These are phyloP conservation scores for Prunella fulvescens DNA, from an alignment of 2,113 vertebrate genomes.

Conservation along the genomic window DNA sequence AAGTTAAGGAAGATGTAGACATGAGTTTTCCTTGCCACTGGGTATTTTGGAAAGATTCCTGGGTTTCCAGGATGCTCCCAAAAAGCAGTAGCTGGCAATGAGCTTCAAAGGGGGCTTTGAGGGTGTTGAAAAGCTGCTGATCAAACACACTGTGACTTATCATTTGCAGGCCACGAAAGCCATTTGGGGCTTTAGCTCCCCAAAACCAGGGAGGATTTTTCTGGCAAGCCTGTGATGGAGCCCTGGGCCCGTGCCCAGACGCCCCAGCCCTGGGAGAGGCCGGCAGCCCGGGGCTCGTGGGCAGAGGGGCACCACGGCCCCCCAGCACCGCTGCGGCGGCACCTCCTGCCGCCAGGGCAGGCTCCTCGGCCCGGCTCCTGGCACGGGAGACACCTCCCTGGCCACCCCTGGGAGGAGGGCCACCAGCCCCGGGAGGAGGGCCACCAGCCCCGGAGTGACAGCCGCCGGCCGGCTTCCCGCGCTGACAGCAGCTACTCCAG, in stretches of 20 bases:
- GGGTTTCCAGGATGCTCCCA: neutral
- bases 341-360: neutral
- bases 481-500: neutral
- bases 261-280: neutral
- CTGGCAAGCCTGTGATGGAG: slow-evolving; percentile 57
- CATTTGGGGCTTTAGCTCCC: neutral
- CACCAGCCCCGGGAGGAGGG: neutral
- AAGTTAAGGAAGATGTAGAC: neutral
- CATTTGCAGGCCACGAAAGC: slow-evolving; percentile 36
- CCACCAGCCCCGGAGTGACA: neutral
- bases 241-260: slow-evolving; percentile 1
- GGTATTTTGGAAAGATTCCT: neutral
- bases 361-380: neutral
- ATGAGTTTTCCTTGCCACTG: neutral
- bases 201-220: neutral
- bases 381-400: neutral
- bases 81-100: neutral
- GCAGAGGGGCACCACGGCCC: neutral
- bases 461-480: neutral
- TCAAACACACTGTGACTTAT: neutral
- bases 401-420: neutral
- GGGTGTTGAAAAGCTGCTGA: neutral
- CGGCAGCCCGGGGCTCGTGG: accelerated
- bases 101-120: neutral
- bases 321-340: neutral